These are phyloP conservation scores for Drosophila santomea DNA, from an alignment of 1,140 invertebrate genomes.

Conservation along the genomic window DNA sequence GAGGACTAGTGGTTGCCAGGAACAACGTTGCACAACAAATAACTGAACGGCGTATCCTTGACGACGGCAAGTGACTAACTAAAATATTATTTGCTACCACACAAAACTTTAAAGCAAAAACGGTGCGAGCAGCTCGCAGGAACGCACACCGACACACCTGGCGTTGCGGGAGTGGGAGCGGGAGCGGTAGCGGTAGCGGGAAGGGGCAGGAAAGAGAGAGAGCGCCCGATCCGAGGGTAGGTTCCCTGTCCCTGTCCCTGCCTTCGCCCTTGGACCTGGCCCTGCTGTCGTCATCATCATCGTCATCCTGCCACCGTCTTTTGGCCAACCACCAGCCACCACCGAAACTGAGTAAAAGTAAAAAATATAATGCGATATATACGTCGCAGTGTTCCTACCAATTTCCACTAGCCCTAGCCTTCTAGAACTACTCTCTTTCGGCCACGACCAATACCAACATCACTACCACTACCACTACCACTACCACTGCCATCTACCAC, in stretches of 20 bases:
- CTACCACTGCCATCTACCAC: conserved; percentile 6
- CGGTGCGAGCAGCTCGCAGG: conserved; percentile 9
- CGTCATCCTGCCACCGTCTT: conserved; percentile 57
- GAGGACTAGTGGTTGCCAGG: conserved; percentile 53
- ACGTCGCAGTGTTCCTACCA: conserved; percentile 57
- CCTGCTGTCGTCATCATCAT: conserved; percentile 60
- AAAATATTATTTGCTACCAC: conserved; percentile 84
- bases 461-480: not conserved
- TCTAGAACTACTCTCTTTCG: conserved; percentile 43
- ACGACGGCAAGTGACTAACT: conserved; percentile 84
- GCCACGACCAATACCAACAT: conserved; percentile 2
- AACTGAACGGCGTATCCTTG: conserved; percentile 81
- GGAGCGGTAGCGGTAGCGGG: no score
- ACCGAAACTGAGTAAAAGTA: conserved; percentile 50
- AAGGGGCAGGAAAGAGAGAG: conserved; percentile 19
- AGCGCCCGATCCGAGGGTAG: conserved; percentile 57
- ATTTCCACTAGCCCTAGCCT: conserved; percentile 69
- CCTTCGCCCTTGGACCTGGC: conserved; percentile 10
- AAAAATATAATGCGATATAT: conserved; percentile 24
- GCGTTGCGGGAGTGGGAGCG: conserved; percentile 9
- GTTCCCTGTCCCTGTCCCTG: conserved; percentile 29
- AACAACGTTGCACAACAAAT: conserved; percentile 74
- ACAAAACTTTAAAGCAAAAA: conserved; percentile 81
- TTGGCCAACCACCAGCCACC: conserved; percentile 78
- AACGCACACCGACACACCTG: conserved; percentile 37